Evolutionary conservation across 2,113 vertebrate species (phyloP).

Genomic region (Erythrocercus mccallii): DNA sequence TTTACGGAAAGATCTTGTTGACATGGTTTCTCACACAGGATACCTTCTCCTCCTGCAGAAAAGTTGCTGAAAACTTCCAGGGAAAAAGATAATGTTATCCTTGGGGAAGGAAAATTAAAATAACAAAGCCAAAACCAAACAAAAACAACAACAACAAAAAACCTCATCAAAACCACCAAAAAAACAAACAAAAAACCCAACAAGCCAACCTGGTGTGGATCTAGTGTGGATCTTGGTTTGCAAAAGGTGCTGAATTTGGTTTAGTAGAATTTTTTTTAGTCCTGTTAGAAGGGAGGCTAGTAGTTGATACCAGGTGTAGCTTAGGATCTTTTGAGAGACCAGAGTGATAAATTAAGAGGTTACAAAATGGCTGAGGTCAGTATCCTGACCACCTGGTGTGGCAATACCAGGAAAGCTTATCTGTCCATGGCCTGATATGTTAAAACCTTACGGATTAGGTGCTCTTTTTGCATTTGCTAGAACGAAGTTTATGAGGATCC

Average conservation of each 20-base stretch:
- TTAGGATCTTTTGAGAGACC: background rate
- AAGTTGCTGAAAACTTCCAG: background rate
- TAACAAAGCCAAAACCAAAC: too few relatives aligned
- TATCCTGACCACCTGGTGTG: background rate
- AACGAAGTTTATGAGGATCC: background rate
- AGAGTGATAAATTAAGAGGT: background rate
- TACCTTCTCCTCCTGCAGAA: background rate
- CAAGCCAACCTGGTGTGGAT: background rate
- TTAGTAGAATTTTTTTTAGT: background rate
- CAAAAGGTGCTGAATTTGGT: background rate
- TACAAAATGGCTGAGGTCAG: background rate
- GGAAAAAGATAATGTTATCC: background rate
- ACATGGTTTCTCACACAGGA: background rate
- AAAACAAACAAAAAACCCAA: too few relatives aligned
- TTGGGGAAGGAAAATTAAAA: background rate
- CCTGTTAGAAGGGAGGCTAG: background rate
- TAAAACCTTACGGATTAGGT: background rate
- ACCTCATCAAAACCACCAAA: background rate
- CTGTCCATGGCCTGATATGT: background rate
- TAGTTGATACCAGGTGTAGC: background rate
- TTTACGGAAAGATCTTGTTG: constrained; percentile 22
- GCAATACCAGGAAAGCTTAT: background rate
- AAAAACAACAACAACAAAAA: background rate
- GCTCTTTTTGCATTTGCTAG: background rate
- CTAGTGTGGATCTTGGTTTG: background rate